Percentiles rank a stretch among this genome's conserved stretches.
Evolutionary conservation across 2,113 vertebrate species (phyloP).

Genomic region (Sylvia atricapilla): DNA sequence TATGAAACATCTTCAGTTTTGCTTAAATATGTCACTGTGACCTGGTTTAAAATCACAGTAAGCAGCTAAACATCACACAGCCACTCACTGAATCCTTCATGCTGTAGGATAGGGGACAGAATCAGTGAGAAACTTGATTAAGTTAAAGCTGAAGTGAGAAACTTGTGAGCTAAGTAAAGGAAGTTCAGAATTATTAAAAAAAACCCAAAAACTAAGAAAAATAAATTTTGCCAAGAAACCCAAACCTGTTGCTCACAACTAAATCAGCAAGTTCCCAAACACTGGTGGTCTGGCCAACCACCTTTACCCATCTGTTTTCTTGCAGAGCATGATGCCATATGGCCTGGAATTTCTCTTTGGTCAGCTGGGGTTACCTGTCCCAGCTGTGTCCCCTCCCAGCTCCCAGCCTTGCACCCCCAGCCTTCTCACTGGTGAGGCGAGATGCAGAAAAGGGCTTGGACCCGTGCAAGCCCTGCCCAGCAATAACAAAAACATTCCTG

Average conservation of each 20-base stretch:
- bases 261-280: too few relatives aligned
- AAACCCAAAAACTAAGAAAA: not conserved
- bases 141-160: not conserved
- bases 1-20: not conserved
- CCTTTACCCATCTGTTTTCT: not conserved
- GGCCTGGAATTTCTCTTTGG: not conserved
- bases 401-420: not conserved
- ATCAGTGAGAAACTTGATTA: not conserved
- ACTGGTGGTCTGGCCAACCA: accelerated
- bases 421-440: not conserved
- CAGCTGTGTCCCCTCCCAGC: accelerated
- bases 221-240: not conserved
- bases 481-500: not conserved
- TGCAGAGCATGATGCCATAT: too few relatives aligned
- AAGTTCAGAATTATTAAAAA: not conserved
- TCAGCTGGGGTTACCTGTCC: accelerated
- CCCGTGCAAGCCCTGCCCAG: not conserved
- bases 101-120: accelerated
- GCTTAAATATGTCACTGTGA: not conserved
- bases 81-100: not conserved
- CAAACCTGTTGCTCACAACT: accelerated
- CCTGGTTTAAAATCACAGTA: not conserved
- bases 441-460: not conserved
- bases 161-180: not conserved
- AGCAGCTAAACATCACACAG: not conserved